These are phyloP conservation scores for Prinia subflava DNA, from an alignment of 2,113 vertebrate genomes.

Conservation along the genomic window DNA sequence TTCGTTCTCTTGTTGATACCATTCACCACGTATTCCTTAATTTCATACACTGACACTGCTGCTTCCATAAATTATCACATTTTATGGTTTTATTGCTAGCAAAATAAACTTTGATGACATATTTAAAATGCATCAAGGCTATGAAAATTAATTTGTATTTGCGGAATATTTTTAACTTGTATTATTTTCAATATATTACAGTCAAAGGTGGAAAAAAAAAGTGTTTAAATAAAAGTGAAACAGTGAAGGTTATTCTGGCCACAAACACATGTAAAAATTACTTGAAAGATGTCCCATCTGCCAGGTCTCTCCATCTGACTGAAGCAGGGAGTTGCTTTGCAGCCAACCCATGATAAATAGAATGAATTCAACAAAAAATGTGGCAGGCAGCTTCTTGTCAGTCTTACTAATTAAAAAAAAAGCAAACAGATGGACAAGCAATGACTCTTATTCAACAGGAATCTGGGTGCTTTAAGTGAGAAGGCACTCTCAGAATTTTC, in stretches of 20 bases:
- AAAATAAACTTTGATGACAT: conserved; percentile 22
- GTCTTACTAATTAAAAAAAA: conserved; percentile 57
- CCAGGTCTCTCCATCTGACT: conserved; percentile 32
- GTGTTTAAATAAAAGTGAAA: conserved; percentile 25
- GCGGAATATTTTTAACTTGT: neutral
- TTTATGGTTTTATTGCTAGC: conserved; percentile 10
- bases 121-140: conserved; percentile 3
- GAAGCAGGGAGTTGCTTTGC: conserved; percentile 9
- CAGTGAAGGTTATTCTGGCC: conserved; percentile 44
- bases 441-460: conserved; percentile 31
- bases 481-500: neutral
- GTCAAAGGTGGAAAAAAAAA: neutral
- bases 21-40: neutral
- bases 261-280: conserved; percentile 47
- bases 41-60: neutral
- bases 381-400: conserved; percentile 45
- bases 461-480: neutral
- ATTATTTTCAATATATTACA: conserved; percentile 15
- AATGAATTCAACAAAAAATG: conserved; percentile 36
- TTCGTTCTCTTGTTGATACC: neutral
- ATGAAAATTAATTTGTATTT: conserved; percentile 37
- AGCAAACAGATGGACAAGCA: conserved; percentile 53
- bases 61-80: conserved; percentile 50
- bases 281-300: conserved; percentile 56
- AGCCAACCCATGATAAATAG: conserved; percentile 48